A percentile compares a stretch with the other conserved stretches of the same genome.
Evolutionary conservation across 1,140 invertebrate species (phyloP).

Genomic region (Branchinecta lindahli): DNA sequence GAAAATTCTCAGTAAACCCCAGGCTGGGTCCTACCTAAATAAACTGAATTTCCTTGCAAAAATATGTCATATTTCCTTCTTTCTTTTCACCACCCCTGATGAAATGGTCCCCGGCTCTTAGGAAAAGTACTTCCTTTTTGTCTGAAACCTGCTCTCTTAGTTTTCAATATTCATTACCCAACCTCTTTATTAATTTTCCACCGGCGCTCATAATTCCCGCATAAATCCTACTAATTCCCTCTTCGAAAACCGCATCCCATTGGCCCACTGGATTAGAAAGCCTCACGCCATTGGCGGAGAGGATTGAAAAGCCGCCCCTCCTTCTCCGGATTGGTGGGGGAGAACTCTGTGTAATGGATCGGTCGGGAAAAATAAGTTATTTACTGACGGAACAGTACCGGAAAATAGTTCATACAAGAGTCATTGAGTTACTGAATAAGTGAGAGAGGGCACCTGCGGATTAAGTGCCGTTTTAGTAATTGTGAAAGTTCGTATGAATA

Average conservation of each 20-base stretch:
- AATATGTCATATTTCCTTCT: no score
- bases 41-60: no score
- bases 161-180: not conserved
- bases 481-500: no score
- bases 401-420: not conserved
- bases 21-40: no score
- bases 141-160: no score
- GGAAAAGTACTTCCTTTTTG: no score
- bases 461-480: no score
- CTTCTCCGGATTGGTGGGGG: not conserved
- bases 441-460: not conserved
- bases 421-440: slow-evolving; percentile 7
- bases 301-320: not conserved
- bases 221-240: not conserved
- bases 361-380: slow-evolving; percentile 4
- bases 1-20: no score
- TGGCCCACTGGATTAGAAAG: not conserved
- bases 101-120: no score
- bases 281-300: not conserved
- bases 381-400: slow-evolving; percentile 5
- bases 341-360: not conserved
- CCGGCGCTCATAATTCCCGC: not conserved
- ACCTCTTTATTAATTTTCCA: slow-evolving; percentile 7
- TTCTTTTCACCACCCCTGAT: no score
- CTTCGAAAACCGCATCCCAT: not conserved